Base-by-base conservation (phyloP, 2,888 invertebrate genomes). In the Heteromurus nitidus region DNA sequence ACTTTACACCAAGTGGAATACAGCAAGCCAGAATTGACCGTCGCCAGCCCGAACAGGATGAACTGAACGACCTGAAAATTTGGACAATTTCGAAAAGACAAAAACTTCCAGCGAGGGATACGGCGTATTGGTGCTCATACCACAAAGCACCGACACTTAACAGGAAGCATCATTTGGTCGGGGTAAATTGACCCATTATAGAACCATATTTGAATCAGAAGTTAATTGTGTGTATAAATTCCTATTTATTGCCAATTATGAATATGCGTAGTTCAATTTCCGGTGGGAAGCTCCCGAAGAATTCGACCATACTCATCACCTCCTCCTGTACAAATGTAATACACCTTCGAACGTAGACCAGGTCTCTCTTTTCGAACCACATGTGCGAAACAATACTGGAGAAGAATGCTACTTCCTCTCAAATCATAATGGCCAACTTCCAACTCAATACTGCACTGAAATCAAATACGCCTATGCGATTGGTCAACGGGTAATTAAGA, bases 151-250 rank as follows among this genome's bases (percentile, higher is more conserved):
- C 74, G 0, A 2, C 3, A 0, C 22, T 24, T 2, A 5, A 42
- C 16, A 28, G 11, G 9, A 73, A 74, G 53, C 50, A 60, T 1
- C 80, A 80, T 50, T 28, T 73, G n/a, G 65, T 80, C 42, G 80
- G 74, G 16, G 80, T 80, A 53, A 2, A 64, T 1, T 53, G 16
- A 9, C 16, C 3, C 2, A 31, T 55, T 2, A n/a, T n/a, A n/a
- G n/a, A n/a, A n/a, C n/a, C n/a, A n/a, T n/a, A n/a, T n/a, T n/a
- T n/a, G n/a, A n/a, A n/a, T n/a, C n/a, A n/a, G 11, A n/a, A n/a
- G n/a, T 5, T 47, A 9, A 5, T 36, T 36, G 13, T 9, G 5
- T 36, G 13, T 36, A 5, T 9, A 36, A 5, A 9, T 36, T 36
- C 13, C 13, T 36, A 5, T 16, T 16, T 3, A 13, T n/a, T 47